phyloP scores from a whole-genome alignment of 2,113 vertebrate species.

The Hymenochirus boettgeri region DNA sequence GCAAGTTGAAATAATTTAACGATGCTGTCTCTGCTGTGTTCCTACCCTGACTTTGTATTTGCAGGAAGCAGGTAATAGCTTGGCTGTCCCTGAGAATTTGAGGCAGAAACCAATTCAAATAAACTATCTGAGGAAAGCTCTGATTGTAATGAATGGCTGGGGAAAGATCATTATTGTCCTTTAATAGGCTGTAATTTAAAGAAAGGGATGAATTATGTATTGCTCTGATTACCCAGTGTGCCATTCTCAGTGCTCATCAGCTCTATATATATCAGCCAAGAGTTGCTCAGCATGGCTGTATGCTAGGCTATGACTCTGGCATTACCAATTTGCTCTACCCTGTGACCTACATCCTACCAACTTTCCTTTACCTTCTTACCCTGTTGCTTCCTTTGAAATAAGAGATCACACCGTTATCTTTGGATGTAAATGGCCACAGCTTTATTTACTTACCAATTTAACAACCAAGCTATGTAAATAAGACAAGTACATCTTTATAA shows the following conservation, averaged over 20 bases:
- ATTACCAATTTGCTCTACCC: no score
- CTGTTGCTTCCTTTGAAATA: no score
- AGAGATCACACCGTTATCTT: no score
- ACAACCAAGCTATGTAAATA: no score
- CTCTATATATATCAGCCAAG: neutral
- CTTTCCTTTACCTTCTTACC: no score
- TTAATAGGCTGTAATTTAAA: slow-evolving; percentile 18
- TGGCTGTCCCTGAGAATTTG: neutral
- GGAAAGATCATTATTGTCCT: slow-evolving; percentile 13
- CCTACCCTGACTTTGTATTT: neutral
- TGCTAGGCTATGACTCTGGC: no score
- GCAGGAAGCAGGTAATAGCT: neutral
- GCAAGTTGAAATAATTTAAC: no score
- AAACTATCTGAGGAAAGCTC: neutral
- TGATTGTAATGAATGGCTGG: slow-evolving; percentile 3
- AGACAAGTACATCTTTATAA: no score
- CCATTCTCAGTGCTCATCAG: slow-evolving; percentile 3
- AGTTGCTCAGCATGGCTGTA: slow-evolving; percentile 3
- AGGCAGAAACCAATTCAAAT: neutral
- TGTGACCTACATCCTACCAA: no score
- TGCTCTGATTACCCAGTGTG: slow-evolving; percentile 16
- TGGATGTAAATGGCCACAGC: no score
- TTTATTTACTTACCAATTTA: no score
- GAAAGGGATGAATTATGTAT: slow-evolving; percentile 33
- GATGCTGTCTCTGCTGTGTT: neutral